phyloP scores from a whole-genome alignment of 1,140 invertebrate genomes.

The Penaeus indicus region DNA sequence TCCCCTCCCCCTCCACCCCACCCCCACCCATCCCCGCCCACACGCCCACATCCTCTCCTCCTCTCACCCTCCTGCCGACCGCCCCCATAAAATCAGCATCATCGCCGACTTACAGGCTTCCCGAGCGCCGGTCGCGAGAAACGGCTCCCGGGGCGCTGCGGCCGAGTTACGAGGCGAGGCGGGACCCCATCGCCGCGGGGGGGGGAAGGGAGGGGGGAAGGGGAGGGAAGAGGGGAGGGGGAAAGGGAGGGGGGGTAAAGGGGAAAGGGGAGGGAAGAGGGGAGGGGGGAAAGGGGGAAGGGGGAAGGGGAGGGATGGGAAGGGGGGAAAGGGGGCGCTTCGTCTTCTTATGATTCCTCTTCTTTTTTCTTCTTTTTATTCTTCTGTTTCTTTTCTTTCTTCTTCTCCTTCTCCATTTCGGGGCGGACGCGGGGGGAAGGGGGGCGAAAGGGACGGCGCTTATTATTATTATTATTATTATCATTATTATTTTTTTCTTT shows the following conservation, averaged over 20 bases:
- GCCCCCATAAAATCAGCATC: constrained; percentile 28
- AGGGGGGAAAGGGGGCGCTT: neutral
- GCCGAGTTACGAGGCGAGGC: constrained; percentile 13
- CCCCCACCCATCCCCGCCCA: too few relatives aligned
- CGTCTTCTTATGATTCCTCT: neutral
- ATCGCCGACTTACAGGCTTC: neutral
- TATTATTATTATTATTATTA: too few relatives aligned
- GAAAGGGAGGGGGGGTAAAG: neutral
- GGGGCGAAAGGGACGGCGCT: too few relatives aligned
- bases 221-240: neutral
- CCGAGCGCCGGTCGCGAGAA: constrained; percentile 12
- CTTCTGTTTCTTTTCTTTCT: neutral
- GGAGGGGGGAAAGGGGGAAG: constrained; percentile 4
- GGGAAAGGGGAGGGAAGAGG: neutral
- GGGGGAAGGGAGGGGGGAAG: neutral
- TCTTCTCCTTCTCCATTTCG: neutral
- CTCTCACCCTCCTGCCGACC: neutral
- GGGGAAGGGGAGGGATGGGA: neutral
- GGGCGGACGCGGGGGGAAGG: too few relatives aligned
- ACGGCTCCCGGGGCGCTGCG: constrained; percentile 2
- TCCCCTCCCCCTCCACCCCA: too few relatives aligned
- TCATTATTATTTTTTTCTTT: too few relatives aligned
- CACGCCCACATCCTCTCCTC: neutral
- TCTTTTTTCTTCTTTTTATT: neutral
- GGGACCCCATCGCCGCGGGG: constrained; percentile 27